Evolutionary conservation across 2,113 vertebrate species (phyloP), one percentile per base, ranked within the genome.

Genomic region (Etheostoma spectabile): DNA sequence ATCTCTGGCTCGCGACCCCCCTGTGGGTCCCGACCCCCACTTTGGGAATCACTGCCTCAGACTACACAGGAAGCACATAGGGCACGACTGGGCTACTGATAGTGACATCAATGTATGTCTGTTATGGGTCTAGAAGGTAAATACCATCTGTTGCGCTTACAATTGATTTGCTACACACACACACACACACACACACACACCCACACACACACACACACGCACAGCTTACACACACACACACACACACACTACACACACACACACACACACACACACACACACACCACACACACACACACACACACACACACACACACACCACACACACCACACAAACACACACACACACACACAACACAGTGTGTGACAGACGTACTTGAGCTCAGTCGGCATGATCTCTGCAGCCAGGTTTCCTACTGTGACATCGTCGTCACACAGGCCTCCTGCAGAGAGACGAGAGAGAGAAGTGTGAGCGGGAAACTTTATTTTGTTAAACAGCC

Each of bases 351-450:
- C n/a, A 52, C 14, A 49, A 74, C 15, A 22, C 49, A 30, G 30
- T 30, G 30, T 19, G 35, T 3, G 10, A 60, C 2, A 51, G 16
- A 72, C 93, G 46, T 92, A 98, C 97, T 93, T 97, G 80, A 98
- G 95, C 89, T 98, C 97, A 0, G 96, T 93, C 3, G 97, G 97
- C 80, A 98, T 93, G 59, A 98, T 98, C 87, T 98, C 97, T 0
- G 96, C 95, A 5, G 97, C 97, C 27, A 98, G 92, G 86, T 96
- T 98, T 45, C 95, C 96, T 15, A 93, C 84, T 0, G 96, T 61
- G 11, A 92, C 87, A 0, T 86, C 52, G 19, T 86, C 91, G 66
- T 95, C 95, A 74, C 92, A 78, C 24, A 95, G 76, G 35, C 90
- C 87, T 68, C 93, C 96, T 97, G 86, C 42, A 82, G 78, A 77